Base-by-base conservation (phyloP, 2,888 invertebrate genomes). In the Aphrophora alni region DNA sequence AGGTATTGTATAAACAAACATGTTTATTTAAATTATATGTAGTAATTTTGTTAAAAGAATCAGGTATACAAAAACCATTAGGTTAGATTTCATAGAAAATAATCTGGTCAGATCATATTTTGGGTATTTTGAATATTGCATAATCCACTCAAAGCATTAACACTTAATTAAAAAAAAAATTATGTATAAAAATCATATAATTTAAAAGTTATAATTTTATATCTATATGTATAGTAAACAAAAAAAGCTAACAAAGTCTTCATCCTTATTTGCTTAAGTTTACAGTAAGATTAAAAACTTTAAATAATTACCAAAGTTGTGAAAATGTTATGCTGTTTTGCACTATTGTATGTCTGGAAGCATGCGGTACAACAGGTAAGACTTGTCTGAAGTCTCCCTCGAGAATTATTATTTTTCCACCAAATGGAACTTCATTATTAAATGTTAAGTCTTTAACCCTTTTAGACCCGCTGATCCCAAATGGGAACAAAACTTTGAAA, bases 381-480 rank as follows among this genome's bases (percentile, higher is more conserved):
- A 77, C 44, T 77, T 82, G 82, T 1, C 82, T 27, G 21, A 69
- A 69, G 24, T 69, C 38, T 28, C 74, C 38, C 14, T 44, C 74
- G 21, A 74, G 38, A 74, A 73, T 80, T 77, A 80, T 82, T 75
- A 17, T 80, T 75, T 82, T 82, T 27, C 82, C 82, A 28, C 79
- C 82, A 28, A 82, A 82, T n/a, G 78, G 73, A n/a, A 38, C 59
- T 14, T 75, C 21, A 21, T 69, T 75, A 26, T 28, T 68, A n/a
- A n/a, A n/a, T 75, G 78, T 77, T 7, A 78, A 4, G 38, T 82
- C 81, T n/a, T n/a, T n/a, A n/a, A n/a, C n/a, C n/a, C n/a, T n/a
- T n/a, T n/a, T n/a, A n/a, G n/a, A n/a, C n/a, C n/a, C n/a, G n/a
- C n/a, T n/a, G n/a, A n/a, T n/a, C n/a, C n/a, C n/a, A n/a, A n/a